Evolutionary conservation across 2,113 vertebrate species (phyloP), one percentile per base, ranked within the genome.

Genomic region (Grammomys dolichurus): DNA sequence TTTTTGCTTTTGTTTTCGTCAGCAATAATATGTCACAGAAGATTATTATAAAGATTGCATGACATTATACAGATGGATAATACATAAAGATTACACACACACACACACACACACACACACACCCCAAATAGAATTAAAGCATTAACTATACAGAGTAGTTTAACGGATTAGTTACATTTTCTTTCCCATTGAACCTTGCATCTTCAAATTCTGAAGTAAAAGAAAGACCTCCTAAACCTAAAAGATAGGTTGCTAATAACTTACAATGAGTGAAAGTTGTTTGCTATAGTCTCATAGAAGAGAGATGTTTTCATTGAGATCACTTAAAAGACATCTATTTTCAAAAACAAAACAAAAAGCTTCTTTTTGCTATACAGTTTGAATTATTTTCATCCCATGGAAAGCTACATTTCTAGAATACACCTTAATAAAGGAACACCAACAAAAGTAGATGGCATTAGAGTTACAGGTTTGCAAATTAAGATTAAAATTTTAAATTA

Each of bases 401-500:
- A 73, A 80, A 86, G 65, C 20, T 86, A 65, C 1, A 76, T 87
- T 94, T 91, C 7, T 2, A 91, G 58, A 60, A 69, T 63, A 72
- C 80, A 84, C 24, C 58, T 63, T 63, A 60, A 13, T 3, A 73
- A 31, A 94, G 40, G 24, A 12, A 70, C 73, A 73, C 46, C 72
- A 89, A 86, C 87, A 91, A 26, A 81, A 92, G 19, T 28, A 95
- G 40, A 82, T 51, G 24, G 46, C 19, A 76, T 46, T 80, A 70
- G 33, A 89, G 31, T 10, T 22, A 93, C 46, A 84, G 48, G 70
- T 87, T 78, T 96, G 43, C 56, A 89, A 96, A 91, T 69, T 75
- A 78, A 85, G 92, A 26, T 17, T 69, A 13, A 86, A 24, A 81
- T 89, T 97, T 51, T 91, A 36, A 90, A 97, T 93, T 88, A 84